Base-by-base conservation (phyloP, 2,888 invertebrate genomes). In the Chrysotoxum bicinctum region DNA sequence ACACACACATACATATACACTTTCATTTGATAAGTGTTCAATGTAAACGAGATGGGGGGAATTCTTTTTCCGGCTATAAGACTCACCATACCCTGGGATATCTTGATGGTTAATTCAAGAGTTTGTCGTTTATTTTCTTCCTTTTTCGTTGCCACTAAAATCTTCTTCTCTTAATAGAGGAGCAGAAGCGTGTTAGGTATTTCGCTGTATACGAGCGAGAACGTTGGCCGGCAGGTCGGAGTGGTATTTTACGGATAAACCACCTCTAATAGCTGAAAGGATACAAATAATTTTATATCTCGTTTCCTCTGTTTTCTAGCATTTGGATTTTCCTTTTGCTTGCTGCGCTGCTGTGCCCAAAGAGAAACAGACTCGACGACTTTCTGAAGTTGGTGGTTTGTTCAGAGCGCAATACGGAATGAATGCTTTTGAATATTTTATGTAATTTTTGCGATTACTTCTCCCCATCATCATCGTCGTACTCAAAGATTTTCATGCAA, bases 391-490 rank as follows among this genome's bases (percentile, higher is more conserved):
- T 64, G 19, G 16, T 32, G 64, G 30, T 45, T 12, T 30, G 3
- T 64, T 64, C 32, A 52, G 45, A 43, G 58, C 74, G 48, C 23
- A 69, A 48, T 77, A 75, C 82, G 14, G 58, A 82, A 78, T 77
- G 76, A 85, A 85, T 78, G 74, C 52, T 78, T 82, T 78, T 86
- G 66, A 86, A 86, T 86, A 85, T 82, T 86, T 86, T 78, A 86
- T 86, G 86, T 86, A 86, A 86, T 86, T 86, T 86, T 78, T 77
- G 78, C 82, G 86, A 86, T 86, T 86, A 86, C 86, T 78, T 50
- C 23, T 50, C 9, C 10, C 14, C 26, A 7, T 40, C 40, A 10
- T 70, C 35, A 70, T 43, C 8, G 23, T 50, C 40, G 40, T 76
- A 12, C 35, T 58, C 64, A 58, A 64, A 54, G 64, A 70, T 70